Evolutionary conservation across 2,797 vertebrate genomes (phyloP), one percentile per base, ranked within the genome.

Genomic region (Argyrosomus regius): DNA sequence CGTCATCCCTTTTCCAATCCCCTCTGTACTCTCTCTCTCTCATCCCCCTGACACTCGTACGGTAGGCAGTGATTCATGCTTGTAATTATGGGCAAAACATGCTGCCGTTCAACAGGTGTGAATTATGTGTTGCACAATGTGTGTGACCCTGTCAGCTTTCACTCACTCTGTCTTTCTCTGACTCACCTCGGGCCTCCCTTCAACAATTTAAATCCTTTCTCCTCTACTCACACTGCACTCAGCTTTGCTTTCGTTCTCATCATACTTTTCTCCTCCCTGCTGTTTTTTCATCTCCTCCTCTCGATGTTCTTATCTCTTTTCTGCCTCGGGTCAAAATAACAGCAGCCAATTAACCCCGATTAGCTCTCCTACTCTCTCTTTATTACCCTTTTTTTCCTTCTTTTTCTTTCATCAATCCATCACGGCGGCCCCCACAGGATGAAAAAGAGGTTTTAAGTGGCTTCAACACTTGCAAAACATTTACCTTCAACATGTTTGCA

Each of bases 301-400:
- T 71, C 53, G 60, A 80, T 68, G 52, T 77, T 78, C 83, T 93
- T 89, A 93, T 95, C 90, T 91, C 80, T 84, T 87, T 83, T 86
- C 75, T 43, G 92, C 94, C 92, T 81, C 50, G 1, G 90, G 94
- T 91, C 85, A 87, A 93, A 95, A 96, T 93, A 94, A 93, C 91
- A 94, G 91, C 84, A 81, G 84, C 67, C 90, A 94, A 95, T 95
- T 95, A 94, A 95, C 94, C 94, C 91, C 43, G 89, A 95, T 96
- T 95, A 95, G 92, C 85, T 79, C 75, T 67, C 59, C 48, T 60
- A 56, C 78, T 88, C 83, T 87, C 61, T 45, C n/a, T 86, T 72
- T 80, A 61, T 81, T 86, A 53, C 77, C 64, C 45, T 60, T 84
- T 85, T 76, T 41, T 83, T 1, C 1, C 35, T 48, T 59, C 61